These are phyloP conservation scores for Mus pahari DNA, from an alignment of 2,113 vertebrate genomes.

Conservation along the genomic window DNA sequence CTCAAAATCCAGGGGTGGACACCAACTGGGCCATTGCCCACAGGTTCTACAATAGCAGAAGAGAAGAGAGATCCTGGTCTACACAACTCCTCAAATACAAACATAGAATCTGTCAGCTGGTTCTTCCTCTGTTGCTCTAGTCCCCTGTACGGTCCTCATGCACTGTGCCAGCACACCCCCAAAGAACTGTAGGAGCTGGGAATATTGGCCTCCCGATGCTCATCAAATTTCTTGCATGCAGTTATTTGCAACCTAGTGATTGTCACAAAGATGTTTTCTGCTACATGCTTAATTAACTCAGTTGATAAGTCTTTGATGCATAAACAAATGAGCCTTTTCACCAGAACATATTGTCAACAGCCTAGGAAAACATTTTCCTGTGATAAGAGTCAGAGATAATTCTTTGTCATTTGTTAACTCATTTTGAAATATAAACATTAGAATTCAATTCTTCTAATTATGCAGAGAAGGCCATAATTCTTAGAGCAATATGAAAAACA, in stretches of 20 bases:
- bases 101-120: neutral
- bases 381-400: conserved; percentile 52
- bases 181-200: neutral
- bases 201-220: neutral
- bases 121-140: neutral
- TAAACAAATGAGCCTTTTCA: conserved; percentile 70
- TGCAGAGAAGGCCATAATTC: conserved; percentile 45
- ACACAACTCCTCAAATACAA: neutral
- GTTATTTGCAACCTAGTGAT: neutral
- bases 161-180: neutral
- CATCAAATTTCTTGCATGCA: conserved; percentile 55
- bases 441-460: conserved; percentile 45
- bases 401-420: conserved; percentile 62
- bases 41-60: neutral
- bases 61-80: neutral
- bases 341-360: conserved; percentile 68
- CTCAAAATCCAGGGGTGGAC: neutral
- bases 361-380: conserved; percentile 45
- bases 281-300: conserved; percentile 74
- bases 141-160: neutral
- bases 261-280: conserved; percentile 70
- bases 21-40: neutral
- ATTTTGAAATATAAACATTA: conserved; percentile 62
- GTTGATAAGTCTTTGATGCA: conserved; percentile 66
- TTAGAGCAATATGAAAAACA: conserved; percentile 61